These are phyloP conservation scores for Pharmacophagus antenor DNA, from an alignment of 2,888 invertebrate genomes.

Conservation along the genomic window DNA sequence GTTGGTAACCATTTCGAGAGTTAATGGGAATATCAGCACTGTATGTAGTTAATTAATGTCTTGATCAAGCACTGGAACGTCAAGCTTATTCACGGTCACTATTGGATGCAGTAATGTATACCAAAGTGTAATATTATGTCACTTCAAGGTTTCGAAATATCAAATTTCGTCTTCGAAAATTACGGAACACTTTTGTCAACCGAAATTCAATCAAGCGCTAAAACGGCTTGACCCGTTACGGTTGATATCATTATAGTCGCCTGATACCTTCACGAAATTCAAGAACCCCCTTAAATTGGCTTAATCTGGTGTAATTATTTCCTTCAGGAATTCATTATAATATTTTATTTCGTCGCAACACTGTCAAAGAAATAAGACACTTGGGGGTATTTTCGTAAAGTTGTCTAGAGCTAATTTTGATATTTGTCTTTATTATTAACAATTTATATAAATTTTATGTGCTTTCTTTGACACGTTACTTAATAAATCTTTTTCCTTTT, in stretches of 20 bases:
- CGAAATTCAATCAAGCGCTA: slow-evolving; percentile 30
- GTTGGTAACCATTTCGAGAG: no score
- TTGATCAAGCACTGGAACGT: background rate
- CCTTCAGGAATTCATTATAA: slow-evolving; percentile 31
- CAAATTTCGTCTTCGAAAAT: slow-evolving; percentile 18
- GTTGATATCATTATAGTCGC: slow-evolving; percentile 33
- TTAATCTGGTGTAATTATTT: slow-evolving; percentile 30
- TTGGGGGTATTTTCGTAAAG: background rate
- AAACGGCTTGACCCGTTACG: slow-evolving; percentile 34
- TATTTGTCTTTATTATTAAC: background rate
- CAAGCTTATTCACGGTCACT: background rate
- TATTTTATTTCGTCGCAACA: slow-evolving; percentile 11
- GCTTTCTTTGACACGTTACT: no score
- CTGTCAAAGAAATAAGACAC: background rate
- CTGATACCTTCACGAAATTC: slow-evolving; percentile 31
- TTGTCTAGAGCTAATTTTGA: background rate
- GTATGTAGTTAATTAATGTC: no score
- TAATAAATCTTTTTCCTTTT: no score
- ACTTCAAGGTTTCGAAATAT: slow-evolving; percentile 22
- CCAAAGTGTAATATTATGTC: slow-evolving; percentile 15
- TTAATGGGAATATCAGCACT: no score
- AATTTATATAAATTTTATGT: no score
- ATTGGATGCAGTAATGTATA: background rate
- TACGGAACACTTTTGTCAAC: slow-evolving; percentile 25
- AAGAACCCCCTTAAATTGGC: slow-evolving; percentile 30